phyloP scores from a whole-genome alignment of 2,797 vertebrate species.

The Ibycter americanus region DNA sequence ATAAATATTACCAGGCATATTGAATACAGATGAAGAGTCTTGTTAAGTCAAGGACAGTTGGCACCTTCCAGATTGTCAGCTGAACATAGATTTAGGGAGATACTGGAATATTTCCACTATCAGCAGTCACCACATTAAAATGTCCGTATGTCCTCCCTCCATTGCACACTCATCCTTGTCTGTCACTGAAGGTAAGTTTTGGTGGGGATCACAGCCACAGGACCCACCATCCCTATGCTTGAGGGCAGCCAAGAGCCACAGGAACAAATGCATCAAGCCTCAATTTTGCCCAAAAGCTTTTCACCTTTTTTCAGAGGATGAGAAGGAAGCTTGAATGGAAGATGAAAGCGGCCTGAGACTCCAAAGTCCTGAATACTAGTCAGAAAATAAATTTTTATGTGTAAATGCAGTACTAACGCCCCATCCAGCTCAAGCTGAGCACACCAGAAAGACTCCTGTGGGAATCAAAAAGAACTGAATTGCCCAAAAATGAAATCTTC shows the following conservation, averaged over 20 bases:
- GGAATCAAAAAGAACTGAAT: neutral
- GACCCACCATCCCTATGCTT: neutral
- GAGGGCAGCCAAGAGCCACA: neutral
- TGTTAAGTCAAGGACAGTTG: neutral
- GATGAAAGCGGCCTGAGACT: neutral
- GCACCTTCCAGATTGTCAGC: neutral
- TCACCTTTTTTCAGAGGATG: neutral
- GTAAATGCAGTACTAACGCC: neutral
- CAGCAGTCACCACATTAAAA: neutral
- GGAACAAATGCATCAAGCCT: neutral
- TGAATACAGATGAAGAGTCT: conserved; percentile 16
- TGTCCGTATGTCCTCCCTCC: neutral
- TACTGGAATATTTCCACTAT: neutral
- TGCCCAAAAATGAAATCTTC: neutral
- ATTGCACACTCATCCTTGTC: neutral
- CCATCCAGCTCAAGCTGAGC: neutral
- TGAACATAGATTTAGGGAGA: neutral
- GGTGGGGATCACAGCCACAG: neutral
- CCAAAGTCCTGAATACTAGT: neutral
- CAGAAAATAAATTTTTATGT: neutral
- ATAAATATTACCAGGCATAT: neutral
- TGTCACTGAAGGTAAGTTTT: neutral
- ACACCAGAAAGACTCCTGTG: neutral
- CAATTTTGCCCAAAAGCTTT: neutral
- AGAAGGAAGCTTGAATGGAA: neutral